These are phyloP conservation scores for Scolopax bukidnonensis DNA, from an alignment of 2,797 vertebrate genomes.

Conservation along the genomic window DNA sequence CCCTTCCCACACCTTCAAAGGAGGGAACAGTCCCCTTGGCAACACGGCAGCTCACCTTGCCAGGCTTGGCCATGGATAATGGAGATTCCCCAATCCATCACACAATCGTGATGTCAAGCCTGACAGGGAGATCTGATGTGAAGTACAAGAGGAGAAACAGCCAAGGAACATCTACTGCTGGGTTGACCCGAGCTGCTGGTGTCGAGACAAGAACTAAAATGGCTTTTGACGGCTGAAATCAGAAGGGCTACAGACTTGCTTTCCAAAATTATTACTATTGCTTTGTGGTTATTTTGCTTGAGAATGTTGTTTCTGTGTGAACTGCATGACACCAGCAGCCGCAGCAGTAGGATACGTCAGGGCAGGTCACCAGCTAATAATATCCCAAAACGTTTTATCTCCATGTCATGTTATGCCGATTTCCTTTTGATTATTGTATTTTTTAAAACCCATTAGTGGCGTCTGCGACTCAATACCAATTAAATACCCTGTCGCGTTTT, in stretches of 20 bases:
- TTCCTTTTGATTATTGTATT: slow-evolving; percentile 37
- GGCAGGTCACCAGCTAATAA: background rate
- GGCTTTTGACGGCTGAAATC: background rate
- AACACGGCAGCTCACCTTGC: background rate
- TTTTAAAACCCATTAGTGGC: slow-evolving; percentile 31
- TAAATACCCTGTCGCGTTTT: background rate
- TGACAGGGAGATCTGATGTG: rapidly evolving
- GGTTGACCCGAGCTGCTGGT: background rate
- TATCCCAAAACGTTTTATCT: background rate
- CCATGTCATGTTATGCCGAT: background rate
- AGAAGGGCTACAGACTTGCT: background rate
- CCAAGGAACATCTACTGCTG: background rate
- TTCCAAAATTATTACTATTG: background rate
- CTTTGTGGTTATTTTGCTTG: background rate
- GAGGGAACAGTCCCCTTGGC: rapidly evolving
- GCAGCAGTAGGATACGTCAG: rapidly evolving
- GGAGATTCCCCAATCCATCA: background rate
- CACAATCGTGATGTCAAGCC: rapidly evolving
- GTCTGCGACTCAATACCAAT: slow-evolving; percentile 33
- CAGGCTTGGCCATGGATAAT: rapidly evolving
- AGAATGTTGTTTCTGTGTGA: background rate
- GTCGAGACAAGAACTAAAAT: background rate
- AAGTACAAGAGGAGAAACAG: background rate
- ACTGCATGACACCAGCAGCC: background rate
- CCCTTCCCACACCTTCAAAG: rapidly evolving